Conservation (phyloP, 2,888 invertebrate genomes). For the Erannis defoliaria region DNA sequence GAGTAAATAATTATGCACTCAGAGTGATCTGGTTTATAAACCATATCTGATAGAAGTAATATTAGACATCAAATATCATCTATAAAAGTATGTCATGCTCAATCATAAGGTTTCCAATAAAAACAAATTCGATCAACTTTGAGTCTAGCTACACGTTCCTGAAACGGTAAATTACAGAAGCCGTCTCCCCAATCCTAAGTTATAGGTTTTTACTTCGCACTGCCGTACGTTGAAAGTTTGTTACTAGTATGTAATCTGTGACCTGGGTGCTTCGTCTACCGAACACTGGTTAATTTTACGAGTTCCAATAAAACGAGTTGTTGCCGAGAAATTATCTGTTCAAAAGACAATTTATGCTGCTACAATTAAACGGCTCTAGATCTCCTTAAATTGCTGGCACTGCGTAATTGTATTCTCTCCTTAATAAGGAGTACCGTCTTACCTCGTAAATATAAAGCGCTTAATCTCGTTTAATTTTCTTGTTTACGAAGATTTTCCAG, state of each 20-base stretch:
- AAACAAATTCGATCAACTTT: slow-evolving; percentile 25
- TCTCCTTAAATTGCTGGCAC: slow-evolving; percentile 77
- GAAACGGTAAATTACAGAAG: slow-evolving; percentile 34
- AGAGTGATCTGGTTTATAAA: not conserved
- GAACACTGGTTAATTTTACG: slow-evolving; percentile 64
- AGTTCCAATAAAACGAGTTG: slow-evolving; percentile 64
- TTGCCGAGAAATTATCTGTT: slow-evolving; percentile 72
- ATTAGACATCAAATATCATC: not conserved
- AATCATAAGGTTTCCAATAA: slow-evolving; percentile 19
- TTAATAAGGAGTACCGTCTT: slow-evolving; percentile 73
- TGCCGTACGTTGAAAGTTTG: not conserved
- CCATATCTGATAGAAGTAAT: too few species aligned
- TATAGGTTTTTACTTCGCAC: slow-evolving; percentile 39
- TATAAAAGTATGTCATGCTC: slow-evolving; percentile 15
- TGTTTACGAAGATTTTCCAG: slow-evolving; percentile 63
- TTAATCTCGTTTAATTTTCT: slow-evolving; percentile 74
- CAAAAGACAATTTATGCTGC: slow-evolving; percentile 74
- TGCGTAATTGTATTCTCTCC: slow-evolving; percentile 77
- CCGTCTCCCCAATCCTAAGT: slow-evolving; percentile 43
- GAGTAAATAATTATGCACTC: too few species aligned
- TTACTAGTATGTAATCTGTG: slow-evolving; percentile 10
- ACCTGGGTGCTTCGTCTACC: slow-evolving; percentile 41
- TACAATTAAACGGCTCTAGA: slow-evolving; percentile 76
- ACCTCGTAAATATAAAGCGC: slow-evolving; percentile 75
- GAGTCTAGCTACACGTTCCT: slow-evolving; percentile 17